Evolutionary conservation across 2,888 invertebrate species (phyloP), one percentile per base, ranked within the genome.

Genomic region (Nemurella pictetii): DNA sequence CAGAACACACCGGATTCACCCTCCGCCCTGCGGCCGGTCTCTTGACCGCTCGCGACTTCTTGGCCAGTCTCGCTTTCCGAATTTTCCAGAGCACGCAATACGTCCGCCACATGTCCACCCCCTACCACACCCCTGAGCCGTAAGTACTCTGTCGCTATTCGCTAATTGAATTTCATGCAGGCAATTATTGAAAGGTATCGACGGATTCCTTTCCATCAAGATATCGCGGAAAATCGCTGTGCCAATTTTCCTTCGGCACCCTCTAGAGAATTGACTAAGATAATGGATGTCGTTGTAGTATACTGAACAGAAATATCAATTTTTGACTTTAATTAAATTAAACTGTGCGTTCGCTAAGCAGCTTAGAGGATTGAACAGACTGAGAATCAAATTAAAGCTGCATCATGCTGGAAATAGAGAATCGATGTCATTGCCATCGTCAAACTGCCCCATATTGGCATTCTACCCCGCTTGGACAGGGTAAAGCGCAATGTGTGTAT

Each of bases 111-210:
- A 95, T 97, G 0, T 97, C 98, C 0, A 98, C 99, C 91, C 99
- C 99, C 0, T 98, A 98, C 91, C 99, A 99, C 90, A 99, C 99
- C 0, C 99, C 99, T 0, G 99, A 99, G 91, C 99, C 99, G 98
- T 99, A 92, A 94, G 95, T 94, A 83, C 36, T 5, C 83, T 20
- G 32, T 15, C 28, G 1, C 2, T n/a, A 73, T 25, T n/a, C 75
- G 3, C 73, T 75, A 28, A 25, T 55, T 55, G 9, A 12, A 2
- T 55, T 55, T 12, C 55, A 12, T n/a, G n/a, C n/a, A n/a, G n/a
- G n/a, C n/a, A n/a, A n/a, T 15, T 20, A 78, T 30, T 5, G 30
- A 25, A 78, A n/a, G 5, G 32, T 78, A 78, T 15, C 9, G 5
- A 27, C 26, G 29, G 26, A 78, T 78, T 78, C 20, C 78, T 5